A percentile compares a stretch with the other conserved stretches of the same genome.
Evolutionary conservation across 2,888 invertebrate species (phyloP).

Genomic region (Oligia strigilis): DNA sequence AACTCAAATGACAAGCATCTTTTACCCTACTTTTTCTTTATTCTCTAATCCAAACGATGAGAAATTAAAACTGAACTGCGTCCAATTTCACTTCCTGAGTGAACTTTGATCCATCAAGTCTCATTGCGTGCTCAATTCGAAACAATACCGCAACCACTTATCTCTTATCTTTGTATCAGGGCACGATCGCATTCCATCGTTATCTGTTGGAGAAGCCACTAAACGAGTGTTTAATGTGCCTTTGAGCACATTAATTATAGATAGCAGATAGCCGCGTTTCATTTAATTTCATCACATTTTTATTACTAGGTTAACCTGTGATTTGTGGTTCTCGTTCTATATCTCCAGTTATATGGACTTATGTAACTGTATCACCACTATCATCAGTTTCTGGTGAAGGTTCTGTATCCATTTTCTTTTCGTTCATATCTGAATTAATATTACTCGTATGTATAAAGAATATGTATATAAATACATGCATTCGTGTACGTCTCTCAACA

Average conservation of each 20-base stretch:
- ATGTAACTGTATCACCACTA: background rate
- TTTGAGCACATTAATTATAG: slow-evolving; percentile 83
- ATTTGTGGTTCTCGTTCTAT: slow-evolving; percentile 50
- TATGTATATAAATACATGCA: background rate
- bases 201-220: slow-evolving; percentile 80
- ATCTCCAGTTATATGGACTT: slow-evolving; percentile 18
- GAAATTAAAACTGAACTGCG: slow-evolving; percentile 56
- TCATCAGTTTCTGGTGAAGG: background rate
- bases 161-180: slow-evolving; percentile 84
- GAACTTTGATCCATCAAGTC: slow-evolving; percentile 68
- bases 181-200: slow-evolving; percentile 83
- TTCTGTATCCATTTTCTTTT: slow-evolving; percentile 7
- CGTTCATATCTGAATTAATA: background rate
- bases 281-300: slow-evolving; percentile 80
- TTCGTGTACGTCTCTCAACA: slow-evolving; percentile 31
- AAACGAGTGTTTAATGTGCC: slow-evolving; percentile 82
- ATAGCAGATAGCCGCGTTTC: slow-evolving; percentile 78
- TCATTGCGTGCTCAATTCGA: slow-evolving; percentile 81
- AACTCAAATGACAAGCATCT: slow-evolving; percentile 1
- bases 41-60: slow-evolving; percentile 28
- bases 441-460: background rate
- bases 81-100: slow-evolving; percentile 58
- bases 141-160: slow-evolving; percentile 83
- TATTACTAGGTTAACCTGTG: slow-evolving; percentile 69
- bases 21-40: slow-evolving; percentile 20